phyloP scores from a whole-genome alignment of 2,113 vertebrate genomes.

The Nyctibius bracteatus region DNA sequence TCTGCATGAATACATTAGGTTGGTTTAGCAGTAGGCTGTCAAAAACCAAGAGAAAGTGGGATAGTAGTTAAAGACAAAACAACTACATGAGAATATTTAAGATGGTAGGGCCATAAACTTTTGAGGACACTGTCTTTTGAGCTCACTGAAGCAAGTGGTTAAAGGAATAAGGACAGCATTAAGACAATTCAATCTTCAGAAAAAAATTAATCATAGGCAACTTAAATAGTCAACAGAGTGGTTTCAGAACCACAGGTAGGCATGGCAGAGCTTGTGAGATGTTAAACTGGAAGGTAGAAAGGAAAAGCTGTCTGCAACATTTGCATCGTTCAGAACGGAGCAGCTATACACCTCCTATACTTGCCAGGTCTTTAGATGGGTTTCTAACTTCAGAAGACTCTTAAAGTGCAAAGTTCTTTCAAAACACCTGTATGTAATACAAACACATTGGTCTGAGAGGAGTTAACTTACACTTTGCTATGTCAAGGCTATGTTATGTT shows the following conservation, averaged over 20 bases:
- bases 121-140: not conserved
- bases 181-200: not conserved
- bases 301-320: not conserved
- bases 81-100: not conserved
- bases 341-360: not conserved
- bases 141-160: not conserved
- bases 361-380: not conserved
- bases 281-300: not conserved
- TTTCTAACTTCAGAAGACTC: not conserved
- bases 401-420: not conserved
- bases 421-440: not conserved
- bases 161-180: not conserved
- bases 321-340: not conserved
- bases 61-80: not conserved
- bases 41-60: not conserved
- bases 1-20: not conserved
- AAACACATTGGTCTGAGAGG: not conserved
- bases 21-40: not conserved
- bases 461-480: accelerated
- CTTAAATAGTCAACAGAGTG: not conserved
- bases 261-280: not conserved
- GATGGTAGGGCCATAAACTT: not conserved
- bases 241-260: not conserved
- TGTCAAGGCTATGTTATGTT: not conserved
- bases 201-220: not conserved